These are phyloP conservation scores for Lampris incognitus DNA, from an alignment of 2,113 vertebrate genomes.

Conservation along the genomic window DNA sequence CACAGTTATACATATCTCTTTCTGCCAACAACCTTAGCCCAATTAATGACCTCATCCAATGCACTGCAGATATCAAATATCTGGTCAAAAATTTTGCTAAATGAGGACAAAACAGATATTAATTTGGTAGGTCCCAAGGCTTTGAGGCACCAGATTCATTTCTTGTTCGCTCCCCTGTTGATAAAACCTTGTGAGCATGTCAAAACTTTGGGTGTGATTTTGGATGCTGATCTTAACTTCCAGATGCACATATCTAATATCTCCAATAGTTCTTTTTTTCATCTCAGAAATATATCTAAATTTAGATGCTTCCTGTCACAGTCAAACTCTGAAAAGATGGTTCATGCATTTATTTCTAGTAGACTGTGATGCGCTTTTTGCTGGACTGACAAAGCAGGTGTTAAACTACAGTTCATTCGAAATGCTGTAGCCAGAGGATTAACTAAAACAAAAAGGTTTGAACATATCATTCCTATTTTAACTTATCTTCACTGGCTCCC, in stretches of 20 bases:
- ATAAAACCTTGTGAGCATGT: not conserved
- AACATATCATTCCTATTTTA: constrained; percentile 3
- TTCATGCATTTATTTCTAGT: not conserved
- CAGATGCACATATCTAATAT: not conserved
- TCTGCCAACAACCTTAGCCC: not conserved
- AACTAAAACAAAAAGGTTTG: not conserved
- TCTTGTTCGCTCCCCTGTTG: not conserved
- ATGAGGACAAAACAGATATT: not conserved
- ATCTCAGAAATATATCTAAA: not conserved
- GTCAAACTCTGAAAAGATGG: not conserved
- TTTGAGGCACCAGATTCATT: constrained; percentile 1
- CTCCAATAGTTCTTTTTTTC: not conserved
- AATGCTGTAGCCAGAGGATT: not conserved
- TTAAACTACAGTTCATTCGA: not conserved
- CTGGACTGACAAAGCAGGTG: no score
- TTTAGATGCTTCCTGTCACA: not conserved
- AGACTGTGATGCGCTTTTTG: no score
- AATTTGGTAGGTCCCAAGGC: not conserved
- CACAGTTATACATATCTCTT: not conserved
- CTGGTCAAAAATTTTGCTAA: not conserved
- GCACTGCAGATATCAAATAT: not conserved
- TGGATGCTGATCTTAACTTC: not conserved
- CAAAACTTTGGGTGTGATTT: not conserved
- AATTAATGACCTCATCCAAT: not conserved
- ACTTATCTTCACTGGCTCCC: constrained; percentile 4